A percentile compares a stretch with the other conserved stretches of the same genome.
phyloP scores from a whole-genome alignment of 2,113 vertebrate genomes.

The Dryoscopus gambensis region DNA sequence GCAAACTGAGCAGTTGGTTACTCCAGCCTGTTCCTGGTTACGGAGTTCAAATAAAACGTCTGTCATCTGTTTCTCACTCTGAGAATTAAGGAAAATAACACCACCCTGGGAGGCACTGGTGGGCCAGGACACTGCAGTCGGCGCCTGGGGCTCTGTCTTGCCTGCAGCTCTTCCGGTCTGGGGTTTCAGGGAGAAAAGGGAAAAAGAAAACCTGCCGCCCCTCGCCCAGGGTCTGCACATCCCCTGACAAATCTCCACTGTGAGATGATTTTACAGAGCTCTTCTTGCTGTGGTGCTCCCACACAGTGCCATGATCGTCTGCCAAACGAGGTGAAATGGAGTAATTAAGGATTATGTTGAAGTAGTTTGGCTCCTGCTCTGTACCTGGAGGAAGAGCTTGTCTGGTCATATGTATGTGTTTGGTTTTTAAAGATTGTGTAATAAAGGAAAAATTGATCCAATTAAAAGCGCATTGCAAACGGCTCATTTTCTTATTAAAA shows the following conservation, averaged over 20 bases:
- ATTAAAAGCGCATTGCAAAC: conserved; percentile 57
- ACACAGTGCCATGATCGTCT: neutral
- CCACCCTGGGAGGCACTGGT: neutral
- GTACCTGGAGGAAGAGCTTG: conserved; percentile 44
- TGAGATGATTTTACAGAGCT: neutral
- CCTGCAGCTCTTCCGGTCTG: neutral
- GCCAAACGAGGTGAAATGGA: conserved; percentile 17
- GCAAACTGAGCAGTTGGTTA: conserved; percentile 5
- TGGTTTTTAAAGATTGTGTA: conserved; percentile 48
- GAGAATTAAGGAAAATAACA: neutral
- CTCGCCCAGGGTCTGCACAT: neutral
- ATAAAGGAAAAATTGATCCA: conserved; percentile 70
- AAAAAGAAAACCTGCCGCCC: neutral
- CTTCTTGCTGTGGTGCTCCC: neutral
- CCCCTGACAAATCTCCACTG: neutral
- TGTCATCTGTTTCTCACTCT: conserved; percentile 11
- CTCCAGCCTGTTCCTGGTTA: neutral
- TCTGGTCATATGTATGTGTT: neutral
- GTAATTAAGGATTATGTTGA: conserved; percentile 2
- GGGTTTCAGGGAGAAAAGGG: neutral
- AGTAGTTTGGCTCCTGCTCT: conserved; percentile 40
- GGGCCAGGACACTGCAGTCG: neutral
- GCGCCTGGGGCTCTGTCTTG: neutral
- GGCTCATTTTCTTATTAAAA: conserved; percentile 40
- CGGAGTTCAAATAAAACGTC: conserved; percentile 14